phyloP scores from a whole-genome alignment of 2,797 vertebrate species.

The Hypotaenidia philippensis region DNA sequence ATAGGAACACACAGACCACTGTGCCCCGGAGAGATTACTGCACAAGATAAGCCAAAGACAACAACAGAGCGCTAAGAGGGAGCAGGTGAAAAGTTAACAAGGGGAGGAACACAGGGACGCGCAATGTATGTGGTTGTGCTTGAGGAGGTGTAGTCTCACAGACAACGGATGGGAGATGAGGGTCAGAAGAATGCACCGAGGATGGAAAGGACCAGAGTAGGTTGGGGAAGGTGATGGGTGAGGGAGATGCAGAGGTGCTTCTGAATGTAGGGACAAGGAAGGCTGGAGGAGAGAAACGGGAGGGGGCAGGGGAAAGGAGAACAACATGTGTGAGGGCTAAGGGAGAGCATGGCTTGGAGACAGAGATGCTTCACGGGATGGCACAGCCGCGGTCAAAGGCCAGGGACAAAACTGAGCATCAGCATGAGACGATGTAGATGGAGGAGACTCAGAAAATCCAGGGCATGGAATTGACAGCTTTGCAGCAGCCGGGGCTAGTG shows the following conservation, averaged over 20 bases:
- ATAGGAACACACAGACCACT: slow-evolving; percentile 40
- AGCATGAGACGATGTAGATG: fast-evolving
- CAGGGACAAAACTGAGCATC: not conserved
- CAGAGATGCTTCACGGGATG: not conserved
- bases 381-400: not conserved
- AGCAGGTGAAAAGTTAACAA: slow-evolving; percentile 47
- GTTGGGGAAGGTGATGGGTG: not conserved
- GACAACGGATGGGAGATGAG: not conserved
- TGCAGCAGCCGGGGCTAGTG: not conserved
- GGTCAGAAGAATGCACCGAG: not conserved
- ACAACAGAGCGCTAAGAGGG: slow-evolving; percentile 56
- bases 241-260: not conserved
- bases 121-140: not conserved
- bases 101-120: not conserved
- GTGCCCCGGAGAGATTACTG: slow-evolving; percentile 29
- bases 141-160: fast-evolving
- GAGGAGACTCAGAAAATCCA: not conserved
- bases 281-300: not conserved
- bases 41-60: slow-evolving; percentile 57
- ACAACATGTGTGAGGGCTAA: fast-evolving
- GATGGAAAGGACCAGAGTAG: not conserved
- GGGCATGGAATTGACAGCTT: not conserved
- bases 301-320: not conserved
- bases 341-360: not conserved
- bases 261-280: not conserved